Base-by-base conservation (phyloP, 1,140 invertebrate species). In the Drosophila oshimai region DNA sequence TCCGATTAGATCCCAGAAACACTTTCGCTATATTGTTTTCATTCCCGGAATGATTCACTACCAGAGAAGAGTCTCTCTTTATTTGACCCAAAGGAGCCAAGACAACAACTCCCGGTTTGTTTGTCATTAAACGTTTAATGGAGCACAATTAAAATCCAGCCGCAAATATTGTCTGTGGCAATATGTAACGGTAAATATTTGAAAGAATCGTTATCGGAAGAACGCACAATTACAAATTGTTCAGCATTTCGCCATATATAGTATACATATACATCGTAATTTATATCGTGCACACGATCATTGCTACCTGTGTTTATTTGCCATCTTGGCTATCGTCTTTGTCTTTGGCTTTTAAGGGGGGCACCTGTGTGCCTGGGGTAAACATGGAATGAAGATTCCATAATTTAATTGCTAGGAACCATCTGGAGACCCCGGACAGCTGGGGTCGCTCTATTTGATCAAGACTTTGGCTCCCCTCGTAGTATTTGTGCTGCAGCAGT, bases 221-320 rank as follows among this genome's bases (percentile, higher is more conserved):
- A 49, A 84, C 80, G 76, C 80, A 86, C 81, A 86, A 87, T 87
- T 81, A 86, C 74, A 81, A 86, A 86, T 87, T 76, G 62, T 87
- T 81, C 81, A 87, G 65, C 73, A 50, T 87, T 65, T 80, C 76
- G 47, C 53, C 72, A 80, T 53, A 51, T 41, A 39, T 20, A 18
- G 13, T 13, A 6, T 34, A 10, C 17, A 24, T 6, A 7, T 15
- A 9, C 18, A 13, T 47, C 28, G 28, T 41, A 61, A 31, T 60
- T 55, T 31, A 57, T 54, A 55, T 57, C 49, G 50, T 20, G 57
- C 36, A 42, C 51, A 47, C 57, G 54, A 42, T 64, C 50, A 58
- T 24, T 74, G 80, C 81, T 81, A 81, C 81, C 81, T 42, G 76
- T 81, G 60, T 87, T 88, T 81, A 83, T 83, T 83, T 83, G 70